Base-by-base conservation (phyloP, 30 jellyfish, hydroid and myxozoan genomes). In the Cassiopea andromeda region DNA sequence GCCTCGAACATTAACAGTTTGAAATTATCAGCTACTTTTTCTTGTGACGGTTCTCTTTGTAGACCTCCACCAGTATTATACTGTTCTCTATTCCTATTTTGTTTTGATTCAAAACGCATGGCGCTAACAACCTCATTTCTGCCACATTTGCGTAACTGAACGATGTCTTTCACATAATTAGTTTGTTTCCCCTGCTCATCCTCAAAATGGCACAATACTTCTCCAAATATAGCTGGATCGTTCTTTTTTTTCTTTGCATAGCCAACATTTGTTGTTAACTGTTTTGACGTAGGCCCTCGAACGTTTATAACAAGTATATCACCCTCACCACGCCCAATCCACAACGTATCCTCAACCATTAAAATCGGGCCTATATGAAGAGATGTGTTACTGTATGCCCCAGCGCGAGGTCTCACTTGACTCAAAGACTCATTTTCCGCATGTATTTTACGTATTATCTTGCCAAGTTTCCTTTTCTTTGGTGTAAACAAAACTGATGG, bases 301-400 rank as follows among this genome's bases (percentile, higher is more conserved):
- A 89, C 61, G 86, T 89, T 90, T 44, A 94, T 75, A 38, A 85
- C 94, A 44, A 89, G 88, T 7, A 94, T 77, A 67, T 94, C 97
- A 2, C 98, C 98, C 17, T 14, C 73, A 46, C 94, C 71, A 61
- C 98, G 89, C 27, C 98, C 98, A 14, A 94, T 93, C 98, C 97
- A 94, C 46, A 94, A 68, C 5, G 93, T 50, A 86, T 69, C 89
- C 2, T 88, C 92, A 48, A 61, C 69, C 50, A 82, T 48, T 13
- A 85, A 18, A 14, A 94, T 73, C 5, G 89, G 78, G 47, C 93
- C 89, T 13, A 89, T 85, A 14, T 94, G 85, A 54, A 54, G 50
- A 3, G 74, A 57, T 57, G 91, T 48, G 48, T 78, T 87, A 44
- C 96, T 68, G 38, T 50, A 45, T 18, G 98, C 98, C 47, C 89